phyloP scores from a whole-genome alignment of 2,888 invertebrate genomes.

The Diogma glabrata region DNA sequence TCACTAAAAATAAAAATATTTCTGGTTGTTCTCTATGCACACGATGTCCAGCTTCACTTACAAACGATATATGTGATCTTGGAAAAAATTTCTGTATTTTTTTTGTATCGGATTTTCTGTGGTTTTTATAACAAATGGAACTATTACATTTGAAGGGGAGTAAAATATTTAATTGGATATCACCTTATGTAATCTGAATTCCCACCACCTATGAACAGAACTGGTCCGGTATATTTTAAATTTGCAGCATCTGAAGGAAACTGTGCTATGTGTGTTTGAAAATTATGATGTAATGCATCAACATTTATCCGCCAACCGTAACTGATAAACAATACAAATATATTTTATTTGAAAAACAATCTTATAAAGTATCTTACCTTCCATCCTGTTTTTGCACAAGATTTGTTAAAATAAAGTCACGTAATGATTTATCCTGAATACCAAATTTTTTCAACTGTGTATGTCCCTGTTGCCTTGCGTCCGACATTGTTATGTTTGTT shows the following conservation, averaged over 20 bases:
- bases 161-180: conserved; percentile 36
- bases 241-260: conserved; percentile 44
- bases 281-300: conserved; percentile 53
- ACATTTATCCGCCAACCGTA: conserved; percentile 76
- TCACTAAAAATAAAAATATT: conserved; percentile 35
- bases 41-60: conserved; percentile 76
- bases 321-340: too few relatives aligned
- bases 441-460: conserved; percentile 44
- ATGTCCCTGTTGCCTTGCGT: conserved; percentile 56
- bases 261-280: conserved; percentile 46
- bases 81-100: conserved; percentile 54
- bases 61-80: conserved; percentile 36
- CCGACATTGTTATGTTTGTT: conserved; percentile 49
- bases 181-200: conserved; percentile 73
- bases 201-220: conserved; percentile 73
- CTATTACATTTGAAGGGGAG: conserved; percentile 39
- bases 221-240: conserved; percentile 52
- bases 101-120: conserved; percentile 41
- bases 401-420: conserved; percentile 78
- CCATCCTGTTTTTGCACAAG: conserved; percentile 44
- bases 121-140: conserved; percentile 1
- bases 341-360: too few relatives aligned
- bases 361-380: too few relatives aligned
- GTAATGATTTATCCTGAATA: conserved; percentile 45
- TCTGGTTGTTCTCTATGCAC: conserved; percentile 82